Evolutionary conservation across 2,113 vertebrate genomes (phyloP).

Genomic region (Xenopus laevis): DNA sequence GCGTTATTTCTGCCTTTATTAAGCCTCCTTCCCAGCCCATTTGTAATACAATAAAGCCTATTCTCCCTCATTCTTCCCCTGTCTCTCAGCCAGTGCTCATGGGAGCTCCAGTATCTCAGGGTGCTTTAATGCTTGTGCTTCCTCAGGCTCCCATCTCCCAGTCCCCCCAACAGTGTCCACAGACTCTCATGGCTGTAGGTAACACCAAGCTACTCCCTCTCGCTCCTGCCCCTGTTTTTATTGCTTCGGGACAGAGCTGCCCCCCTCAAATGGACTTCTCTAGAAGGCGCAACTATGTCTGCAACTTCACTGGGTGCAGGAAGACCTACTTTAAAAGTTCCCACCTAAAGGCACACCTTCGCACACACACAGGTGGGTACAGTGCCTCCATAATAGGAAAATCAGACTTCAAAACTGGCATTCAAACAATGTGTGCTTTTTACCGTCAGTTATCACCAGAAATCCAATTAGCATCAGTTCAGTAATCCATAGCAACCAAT

Average conservation of each 20-base stretch:
- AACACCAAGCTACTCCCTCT: conserved; percentile 86
- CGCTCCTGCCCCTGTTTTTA: conserved; percentile 85
- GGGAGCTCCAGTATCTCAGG: conserved; percentile 78
- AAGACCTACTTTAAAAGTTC: conserved; percentile 99
- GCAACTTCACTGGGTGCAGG: conserved; percentile 86
- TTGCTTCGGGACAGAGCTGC: conserved; percentile 67
- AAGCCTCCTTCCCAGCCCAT: conserved; percentile 69
- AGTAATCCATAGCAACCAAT: too few species aligned
- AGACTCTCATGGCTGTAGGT: conserved; percentile 75
- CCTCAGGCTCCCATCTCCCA: conserved; percentile 73
- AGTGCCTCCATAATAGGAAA: too few species aligned
- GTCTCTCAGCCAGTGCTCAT: conserved; percentile 74
- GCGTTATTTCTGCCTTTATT: conserved; percentile 78
- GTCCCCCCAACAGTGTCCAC: conserved; percentile 54
- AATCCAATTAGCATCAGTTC: too few species aligned
- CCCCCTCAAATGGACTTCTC: conserved; percentile 80
- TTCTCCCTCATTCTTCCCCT: conserved; percentile 67
- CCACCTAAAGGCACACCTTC: conserved; percentile 95
- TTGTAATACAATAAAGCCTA: conserved; percentile 60
- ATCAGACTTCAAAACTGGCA: too few species aligned
- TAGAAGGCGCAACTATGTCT: conserved; percentile 88
- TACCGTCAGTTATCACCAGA: too few species aligned
- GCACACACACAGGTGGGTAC: conserved; percentile 89
- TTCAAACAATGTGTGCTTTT: too few species aligned
- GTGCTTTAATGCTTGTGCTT: conserved; percentile 90